Conservation (phyloP, 2,797 vertebrate genomes). For the Muscicapa comitata region DNA sequence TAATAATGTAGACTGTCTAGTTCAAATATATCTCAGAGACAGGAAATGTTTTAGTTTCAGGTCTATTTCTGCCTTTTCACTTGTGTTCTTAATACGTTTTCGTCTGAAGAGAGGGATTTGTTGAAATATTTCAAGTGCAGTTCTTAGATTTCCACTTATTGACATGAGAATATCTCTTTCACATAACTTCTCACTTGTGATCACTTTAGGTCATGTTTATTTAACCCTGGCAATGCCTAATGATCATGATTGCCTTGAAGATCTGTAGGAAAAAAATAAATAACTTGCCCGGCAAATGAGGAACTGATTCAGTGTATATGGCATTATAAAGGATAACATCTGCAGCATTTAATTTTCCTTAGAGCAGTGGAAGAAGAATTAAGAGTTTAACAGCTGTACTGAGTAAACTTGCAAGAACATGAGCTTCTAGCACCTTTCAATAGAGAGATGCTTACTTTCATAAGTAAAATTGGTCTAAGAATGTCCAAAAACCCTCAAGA, state of each 20-base stretch:
- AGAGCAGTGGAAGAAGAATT: neutral
- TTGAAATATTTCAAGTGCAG: neutral
- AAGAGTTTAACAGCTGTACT: neutral
- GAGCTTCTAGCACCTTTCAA: neutral
- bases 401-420: neutral
- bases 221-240: neutral
- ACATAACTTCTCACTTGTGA: neutral
- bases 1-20: neutral
- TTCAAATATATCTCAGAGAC: neutral
- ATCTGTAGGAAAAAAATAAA: slow-evolving; percentile 7
- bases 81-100: neutral
- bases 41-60: neutral
- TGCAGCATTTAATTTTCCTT: neutral
- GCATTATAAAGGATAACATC: neutral
- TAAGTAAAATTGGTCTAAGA: neutral
- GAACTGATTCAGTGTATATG: neutral
- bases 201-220: slow-evolving; percentile 21
- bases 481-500: neutral
- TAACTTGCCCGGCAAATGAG: neutral
- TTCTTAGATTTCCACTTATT: neutral
- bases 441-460: neutral
- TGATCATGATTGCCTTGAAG: neutral
- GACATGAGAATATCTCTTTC: neutral
- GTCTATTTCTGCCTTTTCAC: neutral
- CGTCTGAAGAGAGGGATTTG: neutral